Conservation (phyloP, 2,888 invertebrate species). For the Lithosia quadra region DNA sequence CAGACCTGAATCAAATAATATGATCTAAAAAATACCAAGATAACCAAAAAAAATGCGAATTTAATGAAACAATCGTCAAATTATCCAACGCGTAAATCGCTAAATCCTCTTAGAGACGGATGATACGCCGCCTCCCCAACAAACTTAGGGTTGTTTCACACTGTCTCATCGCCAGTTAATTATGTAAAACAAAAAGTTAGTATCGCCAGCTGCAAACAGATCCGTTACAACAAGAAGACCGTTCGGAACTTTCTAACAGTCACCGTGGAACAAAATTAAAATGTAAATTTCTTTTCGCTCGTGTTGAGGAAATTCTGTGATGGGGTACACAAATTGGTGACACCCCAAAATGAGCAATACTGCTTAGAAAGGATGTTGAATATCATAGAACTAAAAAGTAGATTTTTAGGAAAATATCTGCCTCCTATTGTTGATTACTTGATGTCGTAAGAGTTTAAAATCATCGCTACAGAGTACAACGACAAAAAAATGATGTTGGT, state of each 20-base stretch:
- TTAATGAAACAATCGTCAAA: conserved; percentile 13
- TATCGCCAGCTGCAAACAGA: conserved; percentile 49
- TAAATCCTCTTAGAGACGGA: conserved; percentile 9
- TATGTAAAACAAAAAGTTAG: conserved; percentile 50
- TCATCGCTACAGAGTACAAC: too few relatives aligned
- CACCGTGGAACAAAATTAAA: conserved; percentile 69
- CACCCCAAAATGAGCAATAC: background rate
- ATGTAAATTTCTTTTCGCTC: conserved; percentile 69
- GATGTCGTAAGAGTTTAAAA: too few relatives aligned
- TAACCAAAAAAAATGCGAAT: background rate
- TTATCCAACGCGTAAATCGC: conserved; percentile 13
- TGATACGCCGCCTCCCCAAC: conserved; percentile 14
- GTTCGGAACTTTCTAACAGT: conserved; percentile 45
- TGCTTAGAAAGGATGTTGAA: too few relatives aligned
- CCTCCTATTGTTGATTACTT: too few relatives aligned
- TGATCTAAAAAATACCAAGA: background rate
- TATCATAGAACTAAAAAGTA: too few relatives aligned
- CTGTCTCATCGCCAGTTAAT: conserved; percentile 43
- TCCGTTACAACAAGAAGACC: conserved; percentile 42
- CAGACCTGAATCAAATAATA: background rate
- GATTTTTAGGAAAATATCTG: too few relatives aligned
- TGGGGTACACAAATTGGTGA: conserved; percentile 41
- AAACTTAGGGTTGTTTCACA: conserved; percentile 24
- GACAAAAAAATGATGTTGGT: too few relatives aligned
- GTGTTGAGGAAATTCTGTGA: conserved; percentile 27